Evolutionary conservation across 2,797 vertebrate species (phyloP), one percentile per base, ranked within the genome.

Genomic region (Coranthus polyacanthus): DNA sequence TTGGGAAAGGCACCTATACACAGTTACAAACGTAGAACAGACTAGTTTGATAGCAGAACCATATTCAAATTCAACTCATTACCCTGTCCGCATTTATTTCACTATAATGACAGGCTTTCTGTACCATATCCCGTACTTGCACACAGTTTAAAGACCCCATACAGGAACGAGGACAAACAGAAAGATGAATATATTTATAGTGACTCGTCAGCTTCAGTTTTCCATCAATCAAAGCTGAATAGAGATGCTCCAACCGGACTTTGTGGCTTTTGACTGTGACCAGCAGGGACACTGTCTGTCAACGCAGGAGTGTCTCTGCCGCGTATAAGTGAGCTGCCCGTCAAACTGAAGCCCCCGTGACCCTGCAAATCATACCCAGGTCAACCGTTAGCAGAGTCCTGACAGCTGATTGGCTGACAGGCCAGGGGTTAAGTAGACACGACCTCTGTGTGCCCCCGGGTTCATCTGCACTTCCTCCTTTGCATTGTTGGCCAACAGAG

Each of bases 341-440:
- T 90, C 92, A 92, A 89, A 67, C 65, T 0, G 12, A 38, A 71
- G 79, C 77, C 78, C 68, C 71, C 7, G 9, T 90, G 89, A 91
- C 90, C 90, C 82, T 45, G 78, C 85, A 78, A 81, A 89, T 88
- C 86, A 86, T 22, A 84, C 70, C 73, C 69, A 11, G 89, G 79
- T 88, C 88, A 75, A 74, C 83, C 75, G 79, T 81, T 83, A 85
- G 84, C 87, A 55, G 62, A 74, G 75, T 64, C 73, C 88, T 85
- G 83, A 89, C 89, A 84, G 84, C 81, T 89, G 90, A 94, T 94
- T 93, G 91, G 92, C 87, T 75, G 81, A 57, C 81, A 72, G 88
- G 86, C 87, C 89, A 78, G 66, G 75, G 92, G 93, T 94, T 94
- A 94, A 95, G 93, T 92, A 93, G 92, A 94, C 91, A 90, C 78